Conservation (phyloP, 2,797 vertebrate genomes). For the Trichosurus vulpecula region DNA sequence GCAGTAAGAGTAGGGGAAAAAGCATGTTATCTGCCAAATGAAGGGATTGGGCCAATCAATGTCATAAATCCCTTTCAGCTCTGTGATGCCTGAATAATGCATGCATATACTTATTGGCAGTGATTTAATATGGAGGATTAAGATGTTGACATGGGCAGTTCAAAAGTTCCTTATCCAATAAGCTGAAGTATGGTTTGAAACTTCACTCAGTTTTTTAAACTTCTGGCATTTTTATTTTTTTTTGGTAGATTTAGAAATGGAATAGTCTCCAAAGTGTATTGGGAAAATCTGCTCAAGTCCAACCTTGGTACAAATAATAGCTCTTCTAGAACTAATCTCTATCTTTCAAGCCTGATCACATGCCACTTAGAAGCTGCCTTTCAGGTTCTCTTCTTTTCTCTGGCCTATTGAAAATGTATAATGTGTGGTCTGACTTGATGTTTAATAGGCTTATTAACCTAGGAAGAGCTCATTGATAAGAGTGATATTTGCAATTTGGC, state of each 20-base stretch:
- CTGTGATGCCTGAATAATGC: constrained; percentile 9
- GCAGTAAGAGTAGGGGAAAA: background rate
- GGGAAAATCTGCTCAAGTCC: constrained; percentile 26
- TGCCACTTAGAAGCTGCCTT: background rate
- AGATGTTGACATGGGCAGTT: constrained; percentile 7
- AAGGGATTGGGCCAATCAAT: constrained; percentile 47
- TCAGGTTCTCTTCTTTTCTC: background rate
- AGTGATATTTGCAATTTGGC: constrained; percentile 63
- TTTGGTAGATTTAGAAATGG: constrained; percentile 34
- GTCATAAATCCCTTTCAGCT: constrained; percentile 32
- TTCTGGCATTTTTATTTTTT: constrained; percentile 20
- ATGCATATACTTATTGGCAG: constrained; percentile 3
- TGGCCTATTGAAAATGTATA: background rate
- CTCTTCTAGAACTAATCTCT: constrained; percentile 5
- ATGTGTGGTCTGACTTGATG: constrained; percentile 12
- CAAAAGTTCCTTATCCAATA: background rate
- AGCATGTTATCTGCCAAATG: background rate
- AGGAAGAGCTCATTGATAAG: constrained; percentile 79
- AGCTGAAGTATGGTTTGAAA: constrained; percentile 35
- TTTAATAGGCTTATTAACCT: constrained; percentile 50
- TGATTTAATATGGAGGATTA: background rate
- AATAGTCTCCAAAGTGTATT: constrained; percentile 26
- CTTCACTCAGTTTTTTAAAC: constrained; percentile 24
- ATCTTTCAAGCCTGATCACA: background rate
- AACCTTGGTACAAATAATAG: constrained; percentile 8